Conservation (phyloP, 1,140 invertebrate genomes). For the Neodiprion lecontei region DNA sequence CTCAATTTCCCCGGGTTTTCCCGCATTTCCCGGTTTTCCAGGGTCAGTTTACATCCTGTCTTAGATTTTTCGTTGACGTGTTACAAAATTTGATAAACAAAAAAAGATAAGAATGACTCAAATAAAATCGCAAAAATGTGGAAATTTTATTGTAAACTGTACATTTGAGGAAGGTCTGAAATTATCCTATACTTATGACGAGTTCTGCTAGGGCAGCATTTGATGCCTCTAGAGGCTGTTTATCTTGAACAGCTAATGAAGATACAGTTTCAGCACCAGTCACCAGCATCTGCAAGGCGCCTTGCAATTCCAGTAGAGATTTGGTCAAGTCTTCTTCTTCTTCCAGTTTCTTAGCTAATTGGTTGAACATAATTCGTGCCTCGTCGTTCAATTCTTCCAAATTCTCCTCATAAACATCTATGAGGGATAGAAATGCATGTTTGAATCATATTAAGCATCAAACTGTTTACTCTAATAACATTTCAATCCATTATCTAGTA, state of each 20-base stretch:
- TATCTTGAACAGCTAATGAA: slow-evolving; percentile 45
- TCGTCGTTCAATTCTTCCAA: slow-evolving; percentile 65
- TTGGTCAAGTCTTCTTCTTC: slow-evolving; percentile 73
- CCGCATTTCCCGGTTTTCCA: too few species aligned
- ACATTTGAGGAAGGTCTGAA: neutral
- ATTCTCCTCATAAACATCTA: slow-evolving; percentile 72
- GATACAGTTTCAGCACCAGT: slow-evolving; percentile 60
- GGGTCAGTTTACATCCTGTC: too few species aligned
- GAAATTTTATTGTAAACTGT: neutral
- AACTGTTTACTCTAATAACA: too few species aligned
- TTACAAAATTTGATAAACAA: too few species aligned
- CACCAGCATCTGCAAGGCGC: slow-evolving; percentile 73
- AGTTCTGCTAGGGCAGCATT: slow-evolving; percentile 67
- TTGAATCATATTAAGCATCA: too few species aligned
- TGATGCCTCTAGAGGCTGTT: slow-evolving; percentile 63
- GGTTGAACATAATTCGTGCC: slow-evolving; percentile 66
- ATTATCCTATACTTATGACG: slow-evolving; percentile 65
- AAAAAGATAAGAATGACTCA: too few species aligned
- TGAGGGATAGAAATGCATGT: slow-evolving; percentile 6
- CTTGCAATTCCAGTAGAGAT: slow-evolving; percentile 70
- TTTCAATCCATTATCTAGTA: too few species aligned
- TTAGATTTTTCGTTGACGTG: too few species aligned
- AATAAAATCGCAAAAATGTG: too few species aligned
- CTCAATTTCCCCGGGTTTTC: too few species aligned
- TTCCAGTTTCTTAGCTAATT: slow-evolving; percentile 68